Evolutionary conservation across 2,888 invertebrate genomes (phyloP).

Genomic region (Blastobasis lacticolella): DNA sequence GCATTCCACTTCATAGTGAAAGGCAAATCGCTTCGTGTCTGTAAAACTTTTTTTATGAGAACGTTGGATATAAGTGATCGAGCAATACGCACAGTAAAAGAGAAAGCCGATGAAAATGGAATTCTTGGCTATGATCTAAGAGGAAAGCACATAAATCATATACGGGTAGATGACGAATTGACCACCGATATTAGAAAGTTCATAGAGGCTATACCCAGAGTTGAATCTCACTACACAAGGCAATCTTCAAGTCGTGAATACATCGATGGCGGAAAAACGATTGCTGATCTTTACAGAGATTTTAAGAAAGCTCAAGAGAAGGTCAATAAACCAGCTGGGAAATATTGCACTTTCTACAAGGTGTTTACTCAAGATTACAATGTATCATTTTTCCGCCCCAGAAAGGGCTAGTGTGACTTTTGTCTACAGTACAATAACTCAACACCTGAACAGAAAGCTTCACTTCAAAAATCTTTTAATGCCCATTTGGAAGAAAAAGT

Average conservation of each 20-base stretch:
- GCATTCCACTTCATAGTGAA: background rate
- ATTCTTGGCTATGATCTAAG: background rate
- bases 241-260: constrained; percentile 5
- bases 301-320: constrained; percentile 5
- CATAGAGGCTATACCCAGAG: background rate
- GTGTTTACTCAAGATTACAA: constrained; percentile 7
- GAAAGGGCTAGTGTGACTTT: constrained; percentile 11
- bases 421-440: constrained; percentile 9
- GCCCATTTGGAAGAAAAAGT: constrained; percentile 11
- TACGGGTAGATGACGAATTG: background rate
- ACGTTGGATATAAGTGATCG: too few relatives aligned
- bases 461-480: constrained; percentile 2
- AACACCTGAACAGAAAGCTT: background rate
- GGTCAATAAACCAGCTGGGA: constrained; percentile 4
- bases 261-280: constrained; percentile 11
- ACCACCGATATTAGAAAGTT: background rate
- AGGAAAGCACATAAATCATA: background rate
- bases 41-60: background rate
- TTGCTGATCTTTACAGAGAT: constrained; percentile 10
- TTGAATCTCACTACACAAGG: constrained; percentile 1
- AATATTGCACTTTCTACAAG: constrained; percentile 6
- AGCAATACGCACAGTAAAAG: too few relatives aligned
- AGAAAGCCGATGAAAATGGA: too few relatives aligned
- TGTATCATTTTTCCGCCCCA: constrained; percentile 8
- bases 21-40: background rate